These are phyloP conservation scores for Beroe ovata DNA, from an alignment of 37 sponge, comb jelly and placozoan genomes.

Conservation along the genomic window DNA sequence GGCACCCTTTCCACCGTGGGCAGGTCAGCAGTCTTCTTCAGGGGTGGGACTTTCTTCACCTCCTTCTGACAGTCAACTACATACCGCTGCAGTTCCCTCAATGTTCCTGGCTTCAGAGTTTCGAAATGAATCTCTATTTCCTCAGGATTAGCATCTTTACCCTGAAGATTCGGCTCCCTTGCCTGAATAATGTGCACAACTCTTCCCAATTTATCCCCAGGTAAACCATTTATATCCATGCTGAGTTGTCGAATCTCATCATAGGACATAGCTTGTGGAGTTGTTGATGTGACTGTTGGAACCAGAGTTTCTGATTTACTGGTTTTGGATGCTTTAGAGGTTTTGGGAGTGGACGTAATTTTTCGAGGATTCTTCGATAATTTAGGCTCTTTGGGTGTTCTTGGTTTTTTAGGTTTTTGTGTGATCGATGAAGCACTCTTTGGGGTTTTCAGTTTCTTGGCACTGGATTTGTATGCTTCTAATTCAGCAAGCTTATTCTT, in stretches of 20 bases:
- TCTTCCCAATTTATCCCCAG: constrained; percentile 85
- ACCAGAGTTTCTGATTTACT: constrained; percentile 2
- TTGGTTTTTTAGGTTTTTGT: constrained; percentile 16
- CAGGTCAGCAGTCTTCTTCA: neutral
- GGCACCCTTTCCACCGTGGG: neutral
- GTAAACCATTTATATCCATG: constrained; percentile 95
- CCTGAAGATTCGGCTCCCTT: constrained; percentile 76
- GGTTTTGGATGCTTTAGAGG: neutral
- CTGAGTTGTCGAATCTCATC: constrained; percentile 97
- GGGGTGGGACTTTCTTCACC: constrained; percentile 72
- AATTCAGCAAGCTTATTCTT: constrained; percentile 57
- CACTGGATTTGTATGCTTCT: constrained; percentile 15
- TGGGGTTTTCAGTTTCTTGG: neutral
- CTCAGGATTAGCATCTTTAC: constrained; percentile 92
- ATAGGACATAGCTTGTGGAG: constrained; percentile 79
- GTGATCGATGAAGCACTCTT: neutral
- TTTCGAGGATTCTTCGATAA: neutral
- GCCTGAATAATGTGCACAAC: constrained; percentile 97
- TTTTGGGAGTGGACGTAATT: constrained; percentile 39
- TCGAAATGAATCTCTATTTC: constrained; percentile 99
- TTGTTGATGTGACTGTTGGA: constrained; percentile 54
- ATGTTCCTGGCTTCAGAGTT: constrained; percentile 89
- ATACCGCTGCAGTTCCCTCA: constrained; percentile 92
- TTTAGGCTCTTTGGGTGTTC: constrained; percentile 51
- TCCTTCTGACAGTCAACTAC: constrained; percentile 84